phyloP scores from a whole-genome alignment of 2,888 invertebrate genomes.

The Catocala nupta region DNA sequence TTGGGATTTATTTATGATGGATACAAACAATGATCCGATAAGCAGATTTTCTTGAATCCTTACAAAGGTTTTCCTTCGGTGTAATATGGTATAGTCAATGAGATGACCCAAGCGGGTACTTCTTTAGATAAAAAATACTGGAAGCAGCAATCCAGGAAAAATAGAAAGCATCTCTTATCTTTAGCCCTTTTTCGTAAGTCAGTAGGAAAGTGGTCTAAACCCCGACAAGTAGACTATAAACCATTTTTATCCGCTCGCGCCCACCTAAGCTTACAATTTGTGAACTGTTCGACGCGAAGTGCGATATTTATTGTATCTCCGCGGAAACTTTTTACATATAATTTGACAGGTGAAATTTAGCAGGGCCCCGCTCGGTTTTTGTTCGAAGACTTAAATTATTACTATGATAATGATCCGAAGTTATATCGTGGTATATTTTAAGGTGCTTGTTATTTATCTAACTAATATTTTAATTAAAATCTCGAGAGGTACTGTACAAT shows the following conservation, averaged over 20 bases:
- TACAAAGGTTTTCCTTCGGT: background rate
- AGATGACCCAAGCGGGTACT: slow-evolving; percentile 19
- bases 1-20: too few species aligned
- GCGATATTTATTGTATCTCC: slow-evolving; percentile 27
- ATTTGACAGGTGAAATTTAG: slow-evolving; percentile 33
- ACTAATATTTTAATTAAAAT: too few species aligned
- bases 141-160: slow-evolving; percentile 26
- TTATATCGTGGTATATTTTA: too few species aligned
- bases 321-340: slow-evolving; percentile 28
- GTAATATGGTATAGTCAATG: slow-evolving; percentile 8
- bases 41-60: background rate
- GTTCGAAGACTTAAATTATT: too few species aligned
- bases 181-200: slow-evolving; percentile 20
- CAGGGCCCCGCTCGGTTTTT: slow-evolving; percentile 4
- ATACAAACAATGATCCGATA: too few species aligned
- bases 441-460: too few species aligned
- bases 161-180: slow-evolving; percentile 28
- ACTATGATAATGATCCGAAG: too few species aligned
- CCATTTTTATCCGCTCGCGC: slow-evolving; percentile 26
- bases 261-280: slow-evolving; percentile 27
- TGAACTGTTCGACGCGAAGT: slow-evolving; percentile 22
- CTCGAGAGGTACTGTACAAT: too few species aligned
- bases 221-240: slow-evolving; percentile 27
- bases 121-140: slow-evolving; percentile 32
- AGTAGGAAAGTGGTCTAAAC: slow-evolving; percentile 17